phyloP scores from a whole-genome alignment of 1,140 invertebrate genomes.

The Ooceraea biroi region DNA sequence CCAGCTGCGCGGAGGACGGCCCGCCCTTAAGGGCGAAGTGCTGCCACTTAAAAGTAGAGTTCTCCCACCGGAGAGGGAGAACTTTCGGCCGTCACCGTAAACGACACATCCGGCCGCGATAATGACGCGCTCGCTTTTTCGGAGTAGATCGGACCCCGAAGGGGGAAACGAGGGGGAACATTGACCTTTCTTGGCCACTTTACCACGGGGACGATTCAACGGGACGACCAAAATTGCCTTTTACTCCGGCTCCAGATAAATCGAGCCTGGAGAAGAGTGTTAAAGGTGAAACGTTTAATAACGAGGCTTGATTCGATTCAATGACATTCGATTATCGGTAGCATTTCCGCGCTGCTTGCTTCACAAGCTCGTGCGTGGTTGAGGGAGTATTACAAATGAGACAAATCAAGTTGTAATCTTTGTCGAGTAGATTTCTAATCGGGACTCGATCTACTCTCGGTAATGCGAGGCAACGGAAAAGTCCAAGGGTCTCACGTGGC shows the following conservation, averaged over 20 bases:
- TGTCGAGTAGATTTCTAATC: too few species aligned
- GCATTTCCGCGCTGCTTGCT: too few species aligned
- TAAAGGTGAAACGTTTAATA: not conserved
- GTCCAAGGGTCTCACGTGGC: not conserved
- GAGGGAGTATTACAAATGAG: too few species aligned
- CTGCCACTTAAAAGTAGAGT: constrained; percentile 70
- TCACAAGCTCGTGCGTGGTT: too few species aligned
- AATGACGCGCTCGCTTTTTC: constrained; percentile 38
- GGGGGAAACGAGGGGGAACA: not conserved
- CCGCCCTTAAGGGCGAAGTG: constrained; percentile 54
- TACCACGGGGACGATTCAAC: not conserved
- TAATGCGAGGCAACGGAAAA: too few species aligned
- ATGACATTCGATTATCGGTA: too few species aligned
- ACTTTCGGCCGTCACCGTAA: constrained; percentile 44
- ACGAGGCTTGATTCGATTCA: too few species aligned
- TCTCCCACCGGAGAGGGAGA: not conserved
- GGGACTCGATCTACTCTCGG: too few species aligned
- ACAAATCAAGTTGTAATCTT: too few species aligned
- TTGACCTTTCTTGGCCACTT: constrained; percentile 8
- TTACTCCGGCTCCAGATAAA: not conserved
- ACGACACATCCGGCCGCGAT: constrained; percentile 27
- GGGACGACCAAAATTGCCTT: not conserved
- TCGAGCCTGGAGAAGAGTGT: not conserved
- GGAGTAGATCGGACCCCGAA: constrained; percentile 27
- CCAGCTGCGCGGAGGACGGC: constrained; percentile 5